Base-by-base conservation (phyloP, 2,797 vertebrate genomes). In the Onychomys arenicola region DNA sequence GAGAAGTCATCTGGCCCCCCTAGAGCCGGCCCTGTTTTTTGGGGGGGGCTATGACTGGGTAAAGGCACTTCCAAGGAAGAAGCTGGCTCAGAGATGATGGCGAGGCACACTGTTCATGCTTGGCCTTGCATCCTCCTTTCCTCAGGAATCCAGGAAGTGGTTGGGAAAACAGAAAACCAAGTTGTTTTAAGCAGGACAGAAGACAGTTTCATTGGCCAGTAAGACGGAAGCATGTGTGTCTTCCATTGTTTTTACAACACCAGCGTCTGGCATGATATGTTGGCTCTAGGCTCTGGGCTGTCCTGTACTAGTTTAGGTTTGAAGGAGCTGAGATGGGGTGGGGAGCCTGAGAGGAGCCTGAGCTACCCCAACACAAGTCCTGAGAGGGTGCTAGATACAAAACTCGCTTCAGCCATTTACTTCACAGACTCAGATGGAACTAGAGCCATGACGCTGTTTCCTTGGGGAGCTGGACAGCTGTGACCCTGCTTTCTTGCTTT, bases 401-500 rank as follows among this genome's bases (percentile, higher is more conserved):
- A 91, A 29, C 73, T 80, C 52, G 43, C 89, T 65, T 81, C 27
- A 94, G 4, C 81, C 23, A 83, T 9, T 61, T 43, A 27, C 25
- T 34, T 3, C 2, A 67, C 78, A 57, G n/a, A 59, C 73, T 76
- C n/a, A 23, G 19, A 69, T 65, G 78, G 90, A 89, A 75, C 14
- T 34, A 90, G 81, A 94, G 92, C 90, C 29, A 91, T 80, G 73
- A 89, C 75, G 46, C 52, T 77, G 57, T 85, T 77, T 76, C 76
- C 89, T 95, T 77, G 71, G 27, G 52, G 88, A 96, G 21, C 84
- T 94, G 63, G 67, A 88, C 91, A 95, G 29, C 94, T 67, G 0
- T 89, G 61, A 71, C 69, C 96, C 86, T 40, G 89, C 89, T 96
- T 93, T 92, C 67, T 96, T 91, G 49, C 29, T 77, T 94, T 94